These are phyloP conservation scores for Stenotaenia linearis DNA, from an alignment of 2,888 invertebrate species.

Conservation along the genomic window DNA sequence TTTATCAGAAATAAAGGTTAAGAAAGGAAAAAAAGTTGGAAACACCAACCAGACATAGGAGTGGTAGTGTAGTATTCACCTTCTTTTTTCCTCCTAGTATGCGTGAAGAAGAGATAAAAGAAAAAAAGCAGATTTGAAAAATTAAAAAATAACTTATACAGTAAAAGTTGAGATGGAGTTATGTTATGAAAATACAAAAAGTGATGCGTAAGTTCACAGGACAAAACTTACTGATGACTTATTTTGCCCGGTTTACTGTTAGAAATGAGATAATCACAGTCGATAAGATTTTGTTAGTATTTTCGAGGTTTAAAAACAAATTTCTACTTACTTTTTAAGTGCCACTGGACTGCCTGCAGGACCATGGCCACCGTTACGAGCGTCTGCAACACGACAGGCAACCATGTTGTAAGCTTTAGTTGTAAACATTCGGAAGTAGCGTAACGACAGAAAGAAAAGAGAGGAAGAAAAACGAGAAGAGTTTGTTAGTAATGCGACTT, in stretches of 20 bases:
- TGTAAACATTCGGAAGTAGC: constrained; percentile 42
- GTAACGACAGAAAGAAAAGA: constrained; percentile 3
- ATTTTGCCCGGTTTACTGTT: constrained; percentile 32
- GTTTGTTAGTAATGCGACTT: not conserved
- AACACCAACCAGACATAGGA: constrained; percentile 12
- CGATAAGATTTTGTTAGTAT: not conserved
- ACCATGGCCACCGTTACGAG: constrained; percentile 74
- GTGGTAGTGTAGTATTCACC: constrained; percentile 32
- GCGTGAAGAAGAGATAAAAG: constrained; percentile 39
- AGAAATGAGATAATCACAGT: not conserved
- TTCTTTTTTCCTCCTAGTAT: constrained; percentile 40
- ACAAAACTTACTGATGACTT: constrained; percentile 29
- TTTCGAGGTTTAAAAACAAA: not conserved
- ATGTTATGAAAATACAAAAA: not conserved
- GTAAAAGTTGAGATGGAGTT: not conserved
- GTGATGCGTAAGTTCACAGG: not conserved
- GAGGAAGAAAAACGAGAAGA: not conserved
- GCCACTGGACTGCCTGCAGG: constrained; percentile 80
- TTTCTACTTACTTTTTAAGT: constrained; percentile 86
- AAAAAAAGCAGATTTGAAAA: constrained; percentile 35
- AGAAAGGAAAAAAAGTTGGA: not conserved
- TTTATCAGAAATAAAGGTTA: not conserved
- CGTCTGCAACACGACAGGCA: constrained; percentile 90
- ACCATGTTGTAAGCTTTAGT: constrained; percentile 97
- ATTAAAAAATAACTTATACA: not conserved